These are phyloP conservation scores for Ptychodera flava DNA, from an alignment of 35 echinoderm and acorn worm genomes.

Conservation along the genomic window DNA sequence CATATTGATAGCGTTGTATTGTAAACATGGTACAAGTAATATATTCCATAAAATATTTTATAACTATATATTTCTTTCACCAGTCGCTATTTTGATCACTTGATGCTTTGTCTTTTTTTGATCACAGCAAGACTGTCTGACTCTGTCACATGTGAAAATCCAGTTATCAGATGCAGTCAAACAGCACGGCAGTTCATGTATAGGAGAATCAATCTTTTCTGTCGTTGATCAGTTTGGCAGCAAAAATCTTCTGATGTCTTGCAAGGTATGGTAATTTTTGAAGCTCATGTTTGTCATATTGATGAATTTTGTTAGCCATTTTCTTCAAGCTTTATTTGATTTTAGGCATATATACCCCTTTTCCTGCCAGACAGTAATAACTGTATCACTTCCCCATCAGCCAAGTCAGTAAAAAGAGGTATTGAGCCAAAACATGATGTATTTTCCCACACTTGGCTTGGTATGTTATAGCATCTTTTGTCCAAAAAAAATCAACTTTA, in stretches of 20 bases:
- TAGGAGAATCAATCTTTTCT: slow-evolving; percentile 3
- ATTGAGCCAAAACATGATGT: no score
- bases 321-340: slow-evolving; percentile 1
- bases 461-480: no score
- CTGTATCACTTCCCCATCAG: background rate
- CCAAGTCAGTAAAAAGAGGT: no score
- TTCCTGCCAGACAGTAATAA: slow-evolving; percentile 20
- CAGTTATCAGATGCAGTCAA: slow-evolving; percentile 9
- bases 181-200: background rate
- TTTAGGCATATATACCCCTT: no score
- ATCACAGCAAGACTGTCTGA: slow-evolving; percentile 16
- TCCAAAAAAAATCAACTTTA: no score
- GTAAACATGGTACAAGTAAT: no score
- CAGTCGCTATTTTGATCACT: no score
- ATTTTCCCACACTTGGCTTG: no score
- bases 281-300: background rate
- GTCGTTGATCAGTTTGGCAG: slow-evolving; percentile 3
- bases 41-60: no score
- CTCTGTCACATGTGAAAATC: background rate
- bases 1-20: no score
- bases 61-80: no score
- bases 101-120: no score
- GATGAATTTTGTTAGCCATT: background rate
- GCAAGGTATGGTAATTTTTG: slow-evolving; percentile 5
- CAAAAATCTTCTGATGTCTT: slow-evolving; percentile 13